Conservation (phyloP, 2,888 invertebrate genomes). For the Leptinotarsa tumamoca region DNA sequence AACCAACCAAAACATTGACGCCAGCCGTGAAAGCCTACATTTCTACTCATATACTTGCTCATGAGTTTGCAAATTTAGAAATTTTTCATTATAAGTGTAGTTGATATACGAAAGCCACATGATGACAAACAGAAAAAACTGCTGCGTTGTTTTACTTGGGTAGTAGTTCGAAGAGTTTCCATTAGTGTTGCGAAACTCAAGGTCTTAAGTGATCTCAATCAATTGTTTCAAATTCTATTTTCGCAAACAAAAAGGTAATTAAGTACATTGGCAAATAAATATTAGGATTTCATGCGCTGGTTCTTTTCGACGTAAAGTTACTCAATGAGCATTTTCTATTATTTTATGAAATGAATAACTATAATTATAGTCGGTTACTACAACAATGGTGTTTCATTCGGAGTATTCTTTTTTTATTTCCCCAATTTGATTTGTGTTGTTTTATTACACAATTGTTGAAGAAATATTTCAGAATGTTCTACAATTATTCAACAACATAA, state of each 20-base stretch:
- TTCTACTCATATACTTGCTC: no score
- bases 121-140: not conserved
- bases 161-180: not conserved
- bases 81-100: not conserved
- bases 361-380: slow-evolving; percentile 11
- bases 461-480: not conserved
- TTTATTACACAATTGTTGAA: not conserved
- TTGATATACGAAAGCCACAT: not conserved
- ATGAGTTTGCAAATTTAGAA: no score
- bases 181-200: not conserved
- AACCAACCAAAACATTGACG: no score
- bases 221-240: slow-evolving; percentile 18
- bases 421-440: not conserved
- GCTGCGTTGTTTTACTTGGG: not conserved
- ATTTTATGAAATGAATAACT: slow-evolving; percentile 19
- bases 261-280: slow-evolving; percentile 15
- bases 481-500: no score
- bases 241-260: slow-evolving; percentile 23
- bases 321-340: slow-evolving; percentile 29
- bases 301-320: slow-evolving; percentile 31
- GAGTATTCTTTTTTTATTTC: not conserved
- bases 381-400: not conserved
- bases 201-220: slow-evolving; percentile 19
- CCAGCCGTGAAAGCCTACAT: no score
- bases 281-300: slow-evolving; percentile 33